Evolutionary conservation across 1,140 invertebrate species (phyloP).

Genomic region (Coboldia fuscipes): DNA sequence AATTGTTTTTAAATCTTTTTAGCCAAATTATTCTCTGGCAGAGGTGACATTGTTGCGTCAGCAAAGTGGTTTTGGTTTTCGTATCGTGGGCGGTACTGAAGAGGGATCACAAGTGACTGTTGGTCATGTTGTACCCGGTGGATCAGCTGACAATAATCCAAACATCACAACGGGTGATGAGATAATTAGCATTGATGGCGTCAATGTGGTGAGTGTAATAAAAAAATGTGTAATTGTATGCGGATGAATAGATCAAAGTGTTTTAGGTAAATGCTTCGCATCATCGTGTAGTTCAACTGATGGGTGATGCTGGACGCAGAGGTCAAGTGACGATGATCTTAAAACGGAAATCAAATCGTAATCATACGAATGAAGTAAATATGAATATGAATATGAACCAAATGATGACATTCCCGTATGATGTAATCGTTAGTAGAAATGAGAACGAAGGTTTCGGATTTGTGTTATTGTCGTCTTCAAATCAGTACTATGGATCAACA

Average conservation of each 20-base stretch:
- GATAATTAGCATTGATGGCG: constrained; percentile 67
- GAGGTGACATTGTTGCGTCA: constrained; percentile 59
- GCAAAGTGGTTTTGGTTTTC: constrained; percentile 85
- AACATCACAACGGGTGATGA: constrained; percentile 70
- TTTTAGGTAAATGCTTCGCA: constrained; percentile 54
- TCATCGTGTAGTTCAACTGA: constrained; percentile 72
- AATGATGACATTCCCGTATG: constrained; percentile 39
- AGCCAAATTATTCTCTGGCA: constrained; percentile 45
- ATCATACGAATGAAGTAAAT: background rate
- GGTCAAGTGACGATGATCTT: constrained; percentile 54
- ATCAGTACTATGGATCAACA: constrained; percentile 50
- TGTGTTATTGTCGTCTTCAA: constrained; percentile 93
- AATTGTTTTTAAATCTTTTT: constrained; percentile 16
- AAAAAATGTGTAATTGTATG: no score
- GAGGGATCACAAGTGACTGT: constrained; percentile 91
- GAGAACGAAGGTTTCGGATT: constrained; percentile 97
- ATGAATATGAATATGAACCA: background rate
- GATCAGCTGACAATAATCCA: constrained; percentile 71
- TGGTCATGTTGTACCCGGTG: constrained; percentile 83
- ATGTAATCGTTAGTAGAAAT: constrained; percentile 69
- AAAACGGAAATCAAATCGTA: constrained; percentile 23
- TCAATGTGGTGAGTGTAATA: constrained; percentile 33
- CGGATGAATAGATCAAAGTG: background rate
- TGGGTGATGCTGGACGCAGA: constrained; percentile 54
- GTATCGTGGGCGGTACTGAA: constrained; percentile 96